A percentile compares a stretch with the other conserved stretches of the same genome.
phyloP scores from a whole-genome alignment of 2,797 vertebrate species.

The Helostoma temminkii region DNA sequence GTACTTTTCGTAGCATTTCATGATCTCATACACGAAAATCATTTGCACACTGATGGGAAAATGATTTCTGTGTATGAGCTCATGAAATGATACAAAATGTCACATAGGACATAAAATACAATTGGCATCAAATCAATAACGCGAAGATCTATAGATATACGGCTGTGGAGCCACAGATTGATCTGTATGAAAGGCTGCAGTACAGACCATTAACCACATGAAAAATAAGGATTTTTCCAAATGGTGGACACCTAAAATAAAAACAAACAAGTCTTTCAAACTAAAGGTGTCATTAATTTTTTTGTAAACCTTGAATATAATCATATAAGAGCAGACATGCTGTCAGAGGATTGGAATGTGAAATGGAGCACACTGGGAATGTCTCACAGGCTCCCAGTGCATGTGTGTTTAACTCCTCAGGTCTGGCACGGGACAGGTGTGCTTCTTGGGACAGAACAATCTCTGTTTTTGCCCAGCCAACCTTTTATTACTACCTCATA shows the following conservation, averaged over 20 bases:
- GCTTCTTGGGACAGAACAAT: slow-evolving; percentile 66
- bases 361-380: slow-evolving; percentile 82
- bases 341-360: slow-evolving; percentile 84
- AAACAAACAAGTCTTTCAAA: slow-evolving; percentile 64
- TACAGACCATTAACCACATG: slow-evolving; percentile 21
- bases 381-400: slow-evolving; percentile 65
- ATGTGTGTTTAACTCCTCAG: slow-evolving; percentile 44
- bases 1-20: too few relatives aligned
- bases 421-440: slow-evolving; percentile 81
- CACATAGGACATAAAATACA: slow-evolving; percentile 41
- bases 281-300: slow-evolving; percentile 67
- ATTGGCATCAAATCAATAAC: slow-evolving; percentile 14
- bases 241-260: slow-evolving; percentile 40
- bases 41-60: too few relatives aligned
- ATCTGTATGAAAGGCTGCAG: slow-evolving; percentile 19
- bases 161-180: slow-evolving; percentile 12
- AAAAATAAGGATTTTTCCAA: slow-evolving; percentile 27
- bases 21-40: too few relatives aligned
- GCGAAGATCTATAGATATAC: slow-evolving; percentile 28
- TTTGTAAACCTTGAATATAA: slow-evolving; percentile 72
- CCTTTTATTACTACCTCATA: slow-evolving; percentile 49
- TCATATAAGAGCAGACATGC: slow-evolving; percentile 84
- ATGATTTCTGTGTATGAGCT: slow-evolving; percentile 37
- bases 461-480: slow-evolving; percentile 59
- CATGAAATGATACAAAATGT: slow-evolving; percentile 40